These are phyloP conservation scores for Zapus hudsonius DNA, from an alignment of 2,113 vertebrate species.

Conservation along the genomic window DNA sequence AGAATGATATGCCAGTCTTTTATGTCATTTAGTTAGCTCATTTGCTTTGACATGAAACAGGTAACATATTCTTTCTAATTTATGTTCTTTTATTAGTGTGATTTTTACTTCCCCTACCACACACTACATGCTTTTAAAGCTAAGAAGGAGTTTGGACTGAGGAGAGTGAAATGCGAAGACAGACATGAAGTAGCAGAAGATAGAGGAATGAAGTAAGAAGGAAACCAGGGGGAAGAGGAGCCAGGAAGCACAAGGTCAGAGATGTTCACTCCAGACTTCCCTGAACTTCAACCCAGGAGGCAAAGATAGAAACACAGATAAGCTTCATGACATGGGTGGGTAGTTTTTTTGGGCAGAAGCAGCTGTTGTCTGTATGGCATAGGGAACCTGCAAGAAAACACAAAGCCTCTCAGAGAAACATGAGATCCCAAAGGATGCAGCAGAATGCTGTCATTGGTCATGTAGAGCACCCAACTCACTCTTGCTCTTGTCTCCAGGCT, in stretches of 20 bases:
- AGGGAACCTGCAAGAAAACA: neutral
- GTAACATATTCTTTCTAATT: neutral
- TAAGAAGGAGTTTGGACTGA: neutral
- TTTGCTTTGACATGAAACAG: neutral
- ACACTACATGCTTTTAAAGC: neutral
- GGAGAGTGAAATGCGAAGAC: neutral
- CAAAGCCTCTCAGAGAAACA: neutral
- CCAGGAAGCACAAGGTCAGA: neutral
- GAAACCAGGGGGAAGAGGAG: neutral
- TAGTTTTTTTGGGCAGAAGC: neutral
- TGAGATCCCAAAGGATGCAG: neutral
- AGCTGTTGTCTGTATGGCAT: neutral
- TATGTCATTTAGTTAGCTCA: neutral
- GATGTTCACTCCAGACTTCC: neutral
- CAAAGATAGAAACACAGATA: neutral
- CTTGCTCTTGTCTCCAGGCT: neutral
- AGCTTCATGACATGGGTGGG: neutral
- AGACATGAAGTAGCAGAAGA: neutral
- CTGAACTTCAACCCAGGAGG: neutral
- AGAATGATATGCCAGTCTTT: neutral
- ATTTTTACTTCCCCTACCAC: neutral
- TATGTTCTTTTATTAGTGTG: neutral
- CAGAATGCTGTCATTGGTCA: accelerated
- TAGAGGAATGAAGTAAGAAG: neutral
- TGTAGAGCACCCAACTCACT: neutral